Evolutionary conservation across 2,113 vertebrate species (phyloP), one percentile per base, ranked within the genome.

Genomic region (Probosciger aterrimus): DNA sequence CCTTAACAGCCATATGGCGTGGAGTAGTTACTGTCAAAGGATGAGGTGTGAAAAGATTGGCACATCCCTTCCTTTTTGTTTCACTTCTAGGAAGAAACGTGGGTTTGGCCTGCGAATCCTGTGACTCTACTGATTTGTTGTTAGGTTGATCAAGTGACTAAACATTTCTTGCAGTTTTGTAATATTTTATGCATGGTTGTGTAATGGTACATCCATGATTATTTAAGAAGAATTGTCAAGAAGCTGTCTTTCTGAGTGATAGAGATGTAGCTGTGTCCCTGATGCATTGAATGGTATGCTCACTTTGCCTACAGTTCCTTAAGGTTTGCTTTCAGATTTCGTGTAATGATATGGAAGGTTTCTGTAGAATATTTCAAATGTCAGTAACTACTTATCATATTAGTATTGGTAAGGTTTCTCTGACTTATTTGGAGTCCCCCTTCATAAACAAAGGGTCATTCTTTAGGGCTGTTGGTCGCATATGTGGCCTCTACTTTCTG

Each of bases 11-110:
- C 86, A 86, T 81, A 73, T 95, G 67, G 52, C 6, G 2, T 49
- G 31, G 80, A 90, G 68, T 86, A 82, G 67, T 85, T 88, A 57
- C 91, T 90, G 90, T 86, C 59, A 74, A 92, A 93, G 71, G 68
- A 92, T 74, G 69, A 90, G 33, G 41, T 63, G 68, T 81, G 24
- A 88, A 90, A 74, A 33, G 53, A 82, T 37, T 94, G 92, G 68
- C 82, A 71, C 33, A 90, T 94, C 37, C 28, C 49, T 92, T 94
- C 60, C 28, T 91, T 59, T 77, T 82, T 63, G 27, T 89, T 91
- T 74, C 41, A 76, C 0, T 30, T 19, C 20, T 41, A 25, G 37
- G 78, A 94, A 86, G 57, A 87, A 86, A 52, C 0, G 0, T 68
- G 82, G 18, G 8, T 79, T 94, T 86, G 41, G 28, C 67, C 63